phyloP scores from a whole-genome alignment of 2,797 vertebrate genomes.

The Danio jaintianensis region DNA sequence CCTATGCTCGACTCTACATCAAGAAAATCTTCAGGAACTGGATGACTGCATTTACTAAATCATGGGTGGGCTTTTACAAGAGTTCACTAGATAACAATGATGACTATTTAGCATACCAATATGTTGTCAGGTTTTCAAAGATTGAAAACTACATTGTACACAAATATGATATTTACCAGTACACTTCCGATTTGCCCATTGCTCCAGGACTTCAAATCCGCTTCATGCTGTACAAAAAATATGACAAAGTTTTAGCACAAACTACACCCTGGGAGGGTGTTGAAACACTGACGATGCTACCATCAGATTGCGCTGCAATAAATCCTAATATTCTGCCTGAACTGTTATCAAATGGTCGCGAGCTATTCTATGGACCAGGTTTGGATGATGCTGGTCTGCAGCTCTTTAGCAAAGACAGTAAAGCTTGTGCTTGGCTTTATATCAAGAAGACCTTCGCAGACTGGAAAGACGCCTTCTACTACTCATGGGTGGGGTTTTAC shows the following conservation, averaged over 20 bases:
- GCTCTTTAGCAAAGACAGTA: neutral
- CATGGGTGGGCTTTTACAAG: constrained; percentile 16
- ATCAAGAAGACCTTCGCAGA: constrained; percentile 11
- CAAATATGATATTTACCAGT: neutral
- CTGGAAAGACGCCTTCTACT: neutral
- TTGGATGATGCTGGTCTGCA: constrained; percentile 13
- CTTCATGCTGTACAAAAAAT: neutral
- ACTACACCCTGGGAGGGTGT: neutral
- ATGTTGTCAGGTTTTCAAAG: neutral
- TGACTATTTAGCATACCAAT: neutral
- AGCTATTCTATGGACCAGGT: neutral
- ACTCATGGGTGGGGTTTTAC: constrained; percentile 36
- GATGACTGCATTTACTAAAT: neutral
- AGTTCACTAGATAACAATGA: neutral
- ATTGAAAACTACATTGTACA: neutral
- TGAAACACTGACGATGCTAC: neutral
- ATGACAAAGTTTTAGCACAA: neutral
- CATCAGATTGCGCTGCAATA: neutral
- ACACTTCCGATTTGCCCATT: neutral
- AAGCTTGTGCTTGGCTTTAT: constrained; percentile 10
- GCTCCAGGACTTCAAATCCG: constrained; percentile 12
- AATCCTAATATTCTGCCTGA: neutral
- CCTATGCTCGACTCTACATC: constrained; percentile 21
- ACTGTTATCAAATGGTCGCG: neutral
- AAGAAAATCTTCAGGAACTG: constrained; percentile 3